A percentile compares a stretch with the other conserved stretches of the same genome.
phyloP scores from a whole-genome alignment of 2,888 invertebrate species.

The Rotaria macrura region DNA sequence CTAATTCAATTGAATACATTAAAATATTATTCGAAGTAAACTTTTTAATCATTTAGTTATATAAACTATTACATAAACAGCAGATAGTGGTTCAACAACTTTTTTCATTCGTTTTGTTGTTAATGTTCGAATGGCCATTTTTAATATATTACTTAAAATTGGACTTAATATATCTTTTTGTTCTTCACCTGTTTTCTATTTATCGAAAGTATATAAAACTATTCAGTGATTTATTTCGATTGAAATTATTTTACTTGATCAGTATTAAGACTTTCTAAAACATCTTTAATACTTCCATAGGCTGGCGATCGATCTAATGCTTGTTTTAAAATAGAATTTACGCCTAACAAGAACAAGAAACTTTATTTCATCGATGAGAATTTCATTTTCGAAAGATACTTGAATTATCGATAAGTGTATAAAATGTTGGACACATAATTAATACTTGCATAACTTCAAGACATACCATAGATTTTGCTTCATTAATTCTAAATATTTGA shows the following conservation, averaged over 20 bases:
- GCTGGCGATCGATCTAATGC: slow-evolving; percentile 15
- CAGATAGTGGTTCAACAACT: not conserved
- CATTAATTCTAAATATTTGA: not conserved
- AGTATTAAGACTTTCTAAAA: not conserved
- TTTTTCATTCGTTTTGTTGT: not conserved
- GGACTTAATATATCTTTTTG: not conserved
- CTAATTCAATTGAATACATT: not conserved
- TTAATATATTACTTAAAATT: slow-evolving; percentile 9
- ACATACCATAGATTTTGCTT: slow-evolving; percentile 2
- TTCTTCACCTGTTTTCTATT: slow-evolving; percentile 7
- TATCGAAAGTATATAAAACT: not conserved
- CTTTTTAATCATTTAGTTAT: not conserved
- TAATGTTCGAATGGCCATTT: slow-evolving; percentile 15
- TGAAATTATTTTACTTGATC: not conserved
- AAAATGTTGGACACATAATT: not conserved
- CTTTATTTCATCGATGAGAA: no score
- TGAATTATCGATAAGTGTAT: not conserved
- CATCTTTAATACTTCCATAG: not conserved
- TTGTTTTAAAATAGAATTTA: not conserved
- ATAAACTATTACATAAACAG: not conserved
- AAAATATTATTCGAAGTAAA: not conserved
- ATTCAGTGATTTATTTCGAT: no score
- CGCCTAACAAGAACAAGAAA: not conserved
- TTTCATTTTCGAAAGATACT: not conserved
- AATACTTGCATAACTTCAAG: slow-evolving; percentile 18